Base-by-base conservation (phyloP, 1,140 invertebrate species). In the Drosophila nasuta region DNA sequence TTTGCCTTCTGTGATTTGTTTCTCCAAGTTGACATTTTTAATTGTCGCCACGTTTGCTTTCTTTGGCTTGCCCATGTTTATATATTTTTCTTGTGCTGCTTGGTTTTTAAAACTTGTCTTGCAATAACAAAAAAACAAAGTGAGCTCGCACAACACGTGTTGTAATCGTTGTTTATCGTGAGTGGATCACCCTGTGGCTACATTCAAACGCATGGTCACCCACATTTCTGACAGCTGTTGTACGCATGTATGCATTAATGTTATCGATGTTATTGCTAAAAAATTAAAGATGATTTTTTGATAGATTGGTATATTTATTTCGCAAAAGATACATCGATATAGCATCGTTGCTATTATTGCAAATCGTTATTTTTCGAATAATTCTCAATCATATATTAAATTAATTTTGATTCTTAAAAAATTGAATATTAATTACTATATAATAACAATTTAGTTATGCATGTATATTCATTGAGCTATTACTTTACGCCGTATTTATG, bases 1-100 rank as follows among this genome's bases (percentile, higher is more conserved):
- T 64, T 91, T 92, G 4, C 92, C 92, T 38, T 92, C 83, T 35
- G 75, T 89, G 28, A 93, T 88, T 79, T 93, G 92, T 54, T 93
- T 85, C 10, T 93, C 92, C 48, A 93, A 51, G 8, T 75, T 74
- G 5, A 83, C 82, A 52, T 82, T 91, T 65, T 82, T 91, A 10
- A 70, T 75, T n/a, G 57, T 64, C 43, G 86, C 85, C 65, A 87
- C 75, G 75, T 92, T 92, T n/a, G 91, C 46, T 63, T 92, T 92
- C 69, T 92, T 92, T 7, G 91, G 79, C 59, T 92, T 92, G 28
- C 86, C 91, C 91, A 92, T 38, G 35, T 11, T 38, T 38, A 10
- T 38, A 10, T 38, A 1, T 92, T 51, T 63, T 83, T 57, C 62
- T 58, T 63, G 13, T 62, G 5, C 11, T 25, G 20, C 20, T 25